Evolutionary conservation across 2,797 vertebrate species (phyloP).

Genomic region (Eulemur coronatus): DNA sequence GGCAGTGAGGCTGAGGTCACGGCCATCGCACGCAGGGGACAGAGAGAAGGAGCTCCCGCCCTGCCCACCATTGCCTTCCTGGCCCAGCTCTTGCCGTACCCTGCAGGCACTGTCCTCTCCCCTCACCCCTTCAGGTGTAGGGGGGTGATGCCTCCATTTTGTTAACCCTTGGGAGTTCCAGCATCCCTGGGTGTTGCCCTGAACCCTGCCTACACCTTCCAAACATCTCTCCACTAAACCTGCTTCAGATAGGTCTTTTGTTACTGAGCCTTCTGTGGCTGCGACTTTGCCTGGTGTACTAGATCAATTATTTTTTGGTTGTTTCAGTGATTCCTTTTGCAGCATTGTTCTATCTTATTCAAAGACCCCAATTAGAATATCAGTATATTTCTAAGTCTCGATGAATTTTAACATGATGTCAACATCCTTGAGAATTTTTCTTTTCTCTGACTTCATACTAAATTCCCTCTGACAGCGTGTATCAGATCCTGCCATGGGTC

Average conservation of each 20-base stretch:
- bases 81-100: not conserved
- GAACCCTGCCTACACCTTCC: not conserved
- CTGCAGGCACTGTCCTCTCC: accelerated
- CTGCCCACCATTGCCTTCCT: accelerated
- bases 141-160: not conserved
- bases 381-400: not conserved
- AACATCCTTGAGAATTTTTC: not conserved
- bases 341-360: not conserved
- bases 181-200: not conserved
- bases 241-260: not conserved
- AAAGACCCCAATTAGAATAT: not conserved
- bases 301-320: not conserved
- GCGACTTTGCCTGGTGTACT: not conserved
- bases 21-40: accelerated
- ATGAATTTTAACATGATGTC: not conserved
- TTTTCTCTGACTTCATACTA: not conserved
- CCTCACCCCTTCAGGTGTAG: accelerated
- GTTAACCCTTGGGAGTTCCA: not conserved
- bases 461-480: not conserved
- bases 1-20: not conserved
- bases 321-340: not conserved
- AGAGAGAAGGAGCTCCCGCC: not conserved
- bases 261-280: not conserved
- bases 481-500: not conserved
- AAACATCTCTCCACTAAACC: not conserved